Evolutionary conservation across 2,888 invertebrate genomes (phyloP).

Genomic region (Heliconius ismenius): DNA sequence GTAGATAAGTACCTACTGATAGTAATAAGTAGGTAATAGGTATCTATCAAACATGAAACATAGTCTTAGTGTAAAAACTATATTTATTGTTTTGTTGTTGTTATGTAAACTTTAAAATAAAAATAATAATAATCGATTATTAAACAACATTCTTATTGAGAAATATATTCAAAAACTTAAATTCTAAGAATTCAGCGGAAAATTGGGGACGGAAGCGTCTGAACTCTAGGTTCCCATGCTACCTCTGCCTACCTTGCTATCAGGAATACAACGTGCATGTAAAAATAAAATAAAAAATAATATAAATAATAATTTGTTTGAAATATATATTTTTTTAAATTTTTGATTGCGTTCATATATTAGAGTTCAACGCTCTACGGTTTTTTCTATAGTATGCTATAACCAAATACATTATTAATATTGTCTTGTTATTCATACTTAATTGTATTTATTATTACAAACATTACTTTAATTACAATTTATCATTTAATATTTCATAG

Average conservation of each 20-base stretch:
- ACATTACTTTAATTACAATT: not conserved
- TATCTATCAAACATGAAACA: not conserved
- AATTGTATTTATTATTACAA: not conserved
- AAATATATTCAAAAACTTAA: too few species aligned
- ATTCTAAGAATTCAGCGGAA: too few species aligned
- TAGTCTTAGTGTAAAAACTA: too few species aligned
- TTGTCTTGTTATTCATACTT: not conserved
- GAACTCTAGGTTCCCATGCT: too few species aligned
- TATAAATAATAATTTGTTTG: not conserved
- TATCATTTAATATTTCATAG: not conserved
- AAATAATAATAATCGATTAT: not conserved
- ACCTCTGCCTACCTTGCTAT: too few species aligned
- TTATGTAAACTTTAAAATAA: too few species aligned
- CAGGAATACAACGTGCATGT: too few species aligned
- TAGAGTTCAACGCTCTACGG: conserved; percentile 9
- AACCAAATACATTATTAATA: not conserved
- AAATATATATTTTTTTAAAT: not conserved
- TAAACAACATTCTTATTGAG: too few species aligned
- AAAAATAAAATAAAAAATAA: too few species aligned
- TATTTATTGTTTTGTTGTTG: too few species aligned
- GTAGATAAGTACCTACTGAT: not conserved
- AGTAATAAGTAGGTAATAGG: not conserved
- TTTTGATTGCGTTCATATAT: not conserved
- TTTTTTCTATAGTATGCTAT: not conserved
- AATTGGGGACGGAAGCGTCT: too few species aligned